Evolutionary conservation across 2,797 vertebrate genomes (phyloP).

Genomic region (Nannoperca australis): DNA sequence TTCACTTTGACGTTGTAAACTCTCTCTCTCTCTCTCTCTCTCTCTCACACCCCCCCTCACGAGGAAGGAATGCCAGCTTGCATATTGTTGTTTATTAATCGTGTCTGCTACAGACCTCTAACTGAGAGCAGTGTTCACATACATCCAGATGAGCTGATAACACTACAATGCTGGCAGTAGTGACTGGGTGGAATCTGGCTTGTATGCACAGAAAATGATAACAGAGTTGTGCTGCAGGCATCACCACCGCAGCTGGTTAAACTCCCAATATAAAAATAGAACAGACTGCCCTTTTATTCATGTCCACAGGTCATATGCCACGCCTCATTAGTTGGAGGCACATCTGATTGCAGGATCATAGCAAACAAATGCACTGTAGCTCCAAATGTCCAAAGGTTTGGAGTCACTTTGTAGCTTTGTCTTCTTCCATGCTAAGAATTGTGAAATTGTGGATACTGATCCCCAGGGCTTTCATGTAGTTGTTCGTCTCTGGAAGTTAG

Average conservation of each 20-base stretch:
- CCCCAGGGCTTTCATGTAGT: not conserved
- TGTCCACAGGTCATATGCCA: slow-evolving; percentile 57
- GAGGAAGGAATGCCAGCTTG: slow-evolving; percentile 39
- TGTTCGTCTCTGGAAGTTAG: not conserved
- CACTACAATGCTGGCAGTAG: not conserved
- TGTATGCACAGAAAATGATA: slow-evolving; percentile 1
- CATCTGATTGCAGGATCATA: slow-evolving; percentile 41
- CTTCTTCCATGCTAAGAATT: not conserved
- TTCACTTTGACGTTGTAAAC: slow-evolving; percentile 71
- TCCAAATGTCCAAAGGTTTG: not conserved
- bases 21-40: slow-evolving; percentile 32
- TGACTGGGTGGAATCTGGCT: not conserved
- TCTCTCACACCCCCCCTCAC: slow-evolving; percentile 1
- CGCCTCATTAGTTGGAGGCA: slow-evolving; percentile 54
- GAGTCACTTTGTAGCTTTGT: slow-evolving; percentile 15
- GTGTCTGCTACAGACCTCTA: slow-evolving; percentile 18
- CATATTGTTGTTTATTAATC: slow-evolving; percentile 41
- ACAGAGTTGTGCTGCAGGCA: slow-evolving; percentile 32
- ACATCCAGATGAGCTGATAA: slow-evolving; percentile 2
- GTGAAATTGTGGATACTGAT: not conserved
- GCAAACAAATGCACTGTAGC: not conserved
- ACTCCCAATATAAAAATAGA: slow-evolving; percentile 61
- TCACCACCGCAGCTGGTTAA: slow-evolving; percentile 47
- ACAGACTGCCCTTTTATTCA: slow-evolving; percentile 56
- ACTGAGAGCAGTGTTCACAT: not conserved